Conservation (phyloP, 2,888 invertebrate species). For the Coelogynopora nodosa region DNA sequence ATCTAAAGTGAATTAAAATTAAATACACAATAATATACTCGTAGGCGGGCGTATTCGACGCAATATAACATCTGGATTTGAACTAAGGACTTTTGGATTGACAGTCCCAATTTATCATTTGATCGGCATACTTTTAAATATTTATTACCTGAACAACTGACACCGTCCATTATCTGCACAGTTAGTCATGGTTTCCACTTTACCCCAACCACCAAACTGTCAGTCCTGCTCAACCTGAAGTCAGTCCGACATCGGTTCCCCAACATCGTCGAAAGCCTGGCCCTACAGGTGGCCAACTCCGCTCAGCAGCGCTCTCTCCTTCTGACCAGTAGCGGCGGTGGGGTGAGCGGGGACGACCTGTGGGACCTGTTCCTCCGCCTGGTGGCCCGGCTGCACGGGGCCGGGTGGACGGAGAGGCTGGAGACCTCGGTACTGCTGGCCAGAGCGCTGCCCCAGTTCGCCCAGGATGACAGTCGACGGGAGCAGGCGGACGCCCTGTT, state of each 20-base stretch:
- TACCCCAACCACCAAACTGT: background rate
- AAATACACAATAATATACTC: no score
- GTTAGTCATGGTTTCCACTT: no score
- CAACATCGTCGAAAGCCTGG: background rate
- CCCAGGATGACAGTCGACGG: constrained; percentile 60
- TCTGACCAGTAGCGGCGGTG: background rate
- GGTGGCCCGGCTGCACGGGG: background rate
- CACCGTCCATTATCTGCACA: no score
- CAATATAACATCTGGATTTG: no score
- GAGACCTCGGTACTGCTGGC: constrained; percentile 76
- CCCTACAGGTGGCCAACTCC: background rate
- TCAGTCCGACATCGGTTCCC: background rate
- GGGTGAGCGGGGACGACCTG: constrained; percentile 52
- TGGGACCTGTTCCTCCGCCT: constrained; percentile 55
- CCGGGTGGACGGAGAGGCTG: constrained; percentile 68
- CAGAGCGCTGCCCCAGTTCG: constrained; percentile 69
- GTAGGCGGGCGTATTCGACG: no score
- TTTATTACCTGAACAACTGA: no score
- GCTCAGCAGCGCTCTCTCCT: background rate
- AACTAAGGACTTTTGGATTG: no score
- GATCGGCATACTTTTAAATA: no score
- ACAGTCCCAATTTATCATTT: no score
- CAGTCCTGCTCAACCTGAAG: background rate
- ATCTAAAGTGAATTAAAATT: no score
- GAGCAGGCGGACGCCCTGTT: constrained; percentile 61